These are phyloP conservation scores for Limanda limanda DNA, from an alignment of 2,113 vertebrate species.

Conservation along the genomic window DNA sequence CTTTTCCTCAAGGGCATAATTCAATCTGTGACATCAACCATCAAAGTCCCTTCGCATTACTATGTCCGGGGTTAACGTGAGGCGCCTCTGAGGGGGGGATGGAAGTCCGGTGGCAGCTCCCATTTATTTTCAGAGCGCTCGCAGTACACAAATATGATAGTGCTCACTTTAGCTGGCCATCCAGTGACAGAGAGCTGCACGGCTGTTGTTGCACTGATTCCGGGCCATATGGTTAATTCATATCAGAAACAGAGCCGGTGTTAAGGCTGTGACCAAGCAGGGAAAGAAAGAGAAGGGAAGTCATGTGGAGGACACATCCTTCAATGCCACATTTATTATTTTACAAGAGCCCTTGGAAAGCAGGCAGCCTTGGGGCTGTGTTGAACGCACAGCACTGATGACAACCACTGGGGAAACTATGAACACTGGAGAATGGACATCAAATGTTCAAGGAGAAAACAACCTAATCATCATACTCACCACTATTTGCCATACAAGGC, in stretches of 20 bases:
- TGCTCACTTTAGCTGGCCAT: conserved; percentile 35
- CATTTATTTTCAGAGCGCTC: conserved; percentile 74
- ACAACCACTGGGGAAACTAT: conserved; percentile 50
- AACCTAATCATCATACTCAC: conserved; percentile 25
- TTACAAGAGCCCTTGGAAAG: conserved; percentile 68
- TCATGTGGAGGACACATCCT: conserved; percentile 72
- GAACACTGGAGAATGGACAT: conserved; percentile 45
- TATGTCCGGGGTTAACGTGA: conserved; percentile 64
- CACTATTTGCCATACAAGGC: background rate
- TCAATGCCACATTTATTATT: conserved; percentile 77
- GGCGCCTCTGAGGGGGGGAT: conserved; percentile 72
- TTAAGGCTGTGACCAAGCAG: conserved; percentile 26
- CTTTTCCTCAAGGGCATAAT: conserved; percentile 87
- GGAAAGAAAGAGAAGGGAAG: conserved; percentile 29
- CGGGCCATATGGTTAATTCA: conserved; percentile 55
- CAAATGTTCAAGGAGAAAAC: conserved; percentile 56
- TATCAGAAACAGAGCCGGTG: conserved; percentile 39
- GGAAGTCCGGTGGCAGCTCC: conserved; percentile 60
- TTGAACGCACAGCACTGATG: conserved; percentile 50
- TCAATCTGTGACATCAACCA: conserved; percentile 85
- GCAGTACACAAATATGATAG: conserved; percentile 76
- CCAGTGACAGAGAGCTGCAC: conserved; percentile 51
- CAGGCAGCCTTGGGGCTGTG: conserved; percentile 54
- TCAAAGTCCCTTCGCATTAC: conserved; percentile 83
- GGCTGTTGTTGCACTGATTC: conserved; percentile 29